Percentiles rank a stretch among this genome's conserved stretches.
phyloP scores from a whole-genome alignment of 2,797 vertebrate species.

The Halcyon badia region DNA sequence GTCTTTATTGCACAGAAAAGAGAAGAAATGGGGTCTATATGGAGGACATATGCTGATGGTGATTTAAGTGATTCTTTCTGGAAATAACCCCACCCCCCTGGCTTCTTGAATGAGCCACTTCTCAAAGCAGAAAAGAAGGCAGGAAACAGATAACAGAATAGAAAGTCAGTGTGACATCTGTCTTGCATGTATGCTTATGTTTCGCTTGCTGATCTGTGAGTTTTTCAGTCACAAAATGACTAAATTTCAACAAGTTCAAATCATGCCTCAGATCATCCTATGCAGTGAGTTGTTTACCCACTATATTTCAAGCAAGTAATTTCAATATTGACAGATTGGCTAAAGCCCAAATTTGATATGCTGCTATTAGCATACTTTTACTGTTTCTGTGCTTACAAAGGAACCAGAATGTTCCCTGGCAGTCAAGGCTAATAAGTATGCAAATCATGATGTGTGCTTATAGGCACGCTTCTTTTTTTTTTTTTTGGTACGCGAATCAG shows the following conservation, averaged over 20 bases:
- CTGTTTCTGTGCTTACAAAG: constrained; percentile 67
- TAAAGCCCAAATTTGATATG: constrained; percentile 66
- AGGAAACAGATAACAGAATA: background rate
- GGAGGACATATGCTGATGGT: background rate
- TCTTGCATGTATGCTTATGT: constrained; percentile 53
- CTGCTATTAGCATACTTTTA: constrained; percentile 71
- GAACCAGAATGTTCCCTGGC: constrained; percentile 66
- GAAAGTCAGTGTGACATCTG: constrained; percentile 47
- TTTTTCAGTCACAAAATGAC: constrained; percentile 65
- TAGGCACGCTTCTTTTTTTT: constrained; percentile 67
- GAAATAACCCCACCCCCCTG: background rate
- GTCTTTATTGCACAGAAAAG: constrained; percentile 1
- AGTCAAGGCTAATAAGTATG: constrained; percentile 70
- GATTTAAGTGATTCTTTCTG: background rate
- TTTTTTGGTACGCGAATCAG: constrained; percentile 60
- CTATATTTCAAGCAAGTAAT: constrained; percentile 62
- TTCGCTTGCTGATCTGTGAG: constrained; percentile 30
- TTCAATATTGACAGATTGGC: constrained; percentile 76
- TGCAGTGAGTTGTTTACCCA: constrained; percentile 64
- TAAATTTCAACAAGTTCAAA: constrained; percentile 72
- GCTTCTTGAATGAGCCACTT: background rate
- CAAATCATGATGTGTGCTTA: constrained; percentile 72
- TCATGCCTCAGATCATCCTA: constrained; percentile 33
- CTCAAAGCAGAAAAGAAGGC: constrained; percentile 14
- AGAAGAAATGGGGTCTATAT: background rate